A percentile compares a stretch with the other conserved stretches of the same genome.
phyloP scores from a whole-genome alignment of 2,888 invertebrate genomes.

The Parochlus steinenii region DNA sequence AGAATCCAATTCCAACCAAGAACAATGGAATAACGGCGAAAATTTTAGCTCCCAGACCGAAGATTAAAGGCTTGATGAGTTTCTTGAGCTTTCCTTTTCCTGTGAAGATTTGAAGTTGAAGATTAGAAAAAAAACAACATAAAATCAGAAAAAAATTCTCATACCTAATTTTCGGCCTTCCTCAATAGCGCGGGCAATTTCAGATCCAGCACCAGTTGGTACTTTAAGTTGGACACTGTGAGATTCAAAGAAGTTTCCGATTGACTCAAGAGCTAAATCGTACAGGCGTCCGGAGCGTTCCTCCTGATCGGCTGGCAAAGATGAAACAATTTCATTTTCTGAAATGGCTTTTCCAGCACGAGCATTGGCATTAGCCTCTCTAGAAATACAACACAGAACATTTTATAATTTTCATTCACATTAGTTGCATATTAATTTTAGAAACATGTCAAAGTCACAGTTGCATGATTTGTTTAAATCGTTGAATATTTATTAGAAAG shows the following conservation, averaged over 20 bases:
- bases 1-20: conserved; percentile 51
- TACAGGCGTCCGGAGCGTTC: conserved; percentile 36
- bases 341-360: conserved; percentile 28
- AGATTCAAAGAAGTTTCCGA: conserved; percentile 37
- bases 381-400: conserved; percentile 17
- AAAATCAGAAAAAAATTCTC: not conserved
- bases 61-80: conserved; percentile 45
- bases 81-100: conserved; percentile 66
- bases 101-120: no score
- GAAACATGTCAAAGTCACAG: not conserved
- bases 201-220: conserved; percentile 44
- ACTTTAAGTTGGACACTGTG: conserved; percentile 53
- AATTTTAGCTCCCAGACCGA: conserved; percentile 53
- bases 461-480: no score
- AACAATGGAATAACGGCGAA: conserved; percentile 52
- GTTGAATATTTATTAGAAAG: no score
- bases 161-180: conserved; percentile 43
- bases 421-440: not conserved
- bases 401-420: not conserved
- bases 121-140: no score
- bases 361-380: conserved; percentile 25
- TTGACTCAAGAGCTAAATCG: conserved; percentile 38
- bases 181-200: conserved; percentile 52
- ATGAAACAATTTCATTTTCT: conserved; percentile 34
- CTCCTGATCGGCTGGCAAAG: conserved; percentile 34